A percentile compares a stretch with the other conserved stretches of the same genome.
Evolutionary conservation across 2,888 invertebrate species (phyloP).

Genomic region (Lepidocyrtinus sp.): DNA sequence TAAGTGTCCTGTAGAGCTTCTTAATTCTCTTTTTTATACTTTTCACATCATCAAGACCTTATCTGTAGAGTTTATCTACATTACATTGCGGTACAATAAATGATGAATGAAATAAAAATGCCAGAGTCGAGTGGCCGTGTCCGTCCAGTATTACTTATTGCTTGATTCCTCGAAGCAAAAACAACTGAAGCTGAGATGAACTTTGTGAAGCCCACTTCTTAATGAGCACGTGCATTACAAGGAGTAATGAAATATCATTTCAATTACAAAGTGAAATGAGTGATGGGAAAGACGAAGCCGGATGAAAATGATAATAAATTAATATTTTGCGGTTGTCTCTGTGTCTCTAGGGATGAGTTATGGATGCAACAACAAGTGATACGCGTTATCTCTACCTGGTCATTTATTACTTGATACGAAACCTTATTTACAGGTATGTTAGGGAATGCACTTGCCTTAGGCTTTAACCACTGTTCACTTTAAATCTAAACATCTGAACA

Average conservation of each 20-base stretch:
- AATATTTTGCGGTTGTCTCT: background rate
- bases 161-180: background rate
- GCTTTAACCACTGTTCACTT: background rate
- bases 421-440: background rate
- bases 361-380: background rate
- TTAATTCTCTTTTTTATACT: background rate
- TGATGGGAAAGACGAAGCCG: background rate
- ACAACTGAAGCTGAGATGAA: background rate
- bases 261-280: background rate
- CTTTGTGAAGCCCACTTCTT: background rate
- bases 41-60: background rate
- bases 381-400: background rate
- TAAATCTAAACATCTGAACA: background rate
- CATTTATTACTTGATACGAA: background rate
- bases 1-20: background rate
- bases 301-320: background rate
- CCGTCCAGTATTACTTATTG: too few species aligned
- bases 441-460: too few species aligned
- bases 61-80: background rate
- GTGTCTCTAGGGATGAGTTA: background rate
- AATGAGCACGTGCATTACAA: background rate
- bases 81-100: background rate
- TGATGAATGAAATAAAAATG: background rate
- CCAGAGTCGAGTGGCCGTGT: background rate
- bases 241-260: background rate